phyloP scores from a whole-genome alignment of 2,797 vertebrate species.

The Craterocephalus amniculus region DNA sequence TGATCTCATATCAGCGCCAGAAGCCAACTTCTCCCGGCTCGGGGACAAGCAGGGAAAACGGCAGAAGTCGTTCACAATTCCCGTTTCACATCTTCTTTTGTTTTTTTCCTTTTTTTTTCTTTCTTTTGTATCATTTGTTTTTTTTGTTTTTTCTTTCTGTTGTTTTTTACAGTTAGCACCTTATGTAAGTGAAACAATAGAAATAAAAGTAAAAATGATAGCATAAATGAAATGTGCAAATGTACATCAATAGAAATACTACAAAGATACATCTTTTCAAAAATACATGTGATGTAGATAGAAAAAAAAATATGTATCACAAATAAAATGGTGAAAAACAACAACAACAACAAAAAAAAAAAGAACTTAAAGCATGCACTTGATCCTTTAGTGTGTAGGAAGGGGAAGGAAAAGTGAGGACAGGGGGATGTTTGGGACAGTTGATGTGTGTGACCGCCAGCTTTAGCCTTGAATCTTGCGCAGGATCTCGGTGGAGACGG shows the following conservation, averaged over 20 bases:
- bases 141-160: constrained; percentile 74
- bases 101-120: constrained; percentile 13
- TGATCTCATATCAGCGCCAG: constrained; percentile 45
- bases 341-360: constrained; percentile 43
- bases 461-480: constrained; percentile 97
- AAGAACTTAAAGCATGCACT: constrained; percentile 92
- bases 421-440: constrained; percentile 47
- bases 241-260: constrained; percentile 95
- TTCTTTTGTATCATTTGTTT: constrained; percentile 59
- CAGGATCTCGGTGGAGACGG: constrained; percentile 96
- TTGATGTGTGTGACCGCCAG: constrained; percentile 61
- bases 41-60: constrained; percentile 9
- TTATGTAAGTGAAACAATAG: constrained; percentile 90
- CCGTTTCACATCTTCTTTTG: constrained; percentile 43
- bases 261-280: constrained; percentile 91
- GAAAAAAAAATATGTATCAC: constrained; percentile 68
- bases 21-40: constrained; percentile 43
- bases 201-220: constrained; percentile 85
- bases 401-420: constrained; percentile 68
- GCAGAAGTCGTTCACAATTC: constrained; percentile 53
- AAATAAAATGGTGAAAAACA: constrained; percentile 27
- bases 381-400: constrained; percentile 81
- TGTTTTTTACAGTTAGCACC: constrained; percentile 91
- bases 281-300: constrained; percentile 83
- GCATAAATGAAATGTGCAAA: constrained; percentile 94